Evolutionary conservation across 2,888 invertebrate genomes (phyloP).

Genomic region (Drosophila antonietae): DNA sequence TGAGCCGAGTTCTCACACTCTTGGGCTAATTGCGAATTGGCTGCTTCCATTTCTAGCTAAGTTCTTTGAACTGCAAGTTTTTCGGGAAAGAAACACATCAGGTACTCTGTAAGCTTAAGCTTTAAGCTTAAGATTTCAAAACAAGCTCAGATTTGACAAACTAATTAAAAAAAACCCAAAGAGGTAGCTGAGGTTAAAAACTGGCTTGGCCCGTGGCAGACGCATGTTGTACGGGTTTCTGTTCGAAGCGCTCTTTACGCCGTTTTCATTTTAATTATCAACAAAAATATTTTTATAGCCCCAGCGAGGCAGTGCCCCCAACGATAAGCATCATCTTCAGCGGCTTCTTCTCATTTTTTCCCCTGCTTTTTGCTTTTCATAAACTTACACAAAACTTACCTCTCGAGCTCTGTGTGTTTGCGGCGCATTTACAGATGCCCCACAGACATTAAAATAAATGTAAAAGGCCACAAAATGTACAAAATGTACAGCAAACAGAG

Average conservation of each 20-base stretch:
- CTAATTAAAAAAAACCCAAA: constrained; percentile 61
- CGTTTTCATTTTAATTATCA: constrained; percentile 80
- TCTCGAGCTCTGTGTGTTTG: constrained; percentile 28
- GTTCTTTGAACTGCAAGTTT: constrained; percentile 63
- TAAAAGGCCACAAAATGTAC: constrained; percentile 69
- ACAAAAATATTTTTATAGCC: constrained; percentile 75
- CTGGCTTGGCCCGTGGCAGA: constrained; percentile 82
- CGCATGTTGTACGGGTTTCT: constrained; percentile 69
- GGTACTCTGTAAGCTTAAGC: constrained; percentile 37
- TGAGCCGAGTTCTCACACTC: constrained; percentile 12
- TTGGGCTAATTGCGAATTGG: constrained; percentile 45
- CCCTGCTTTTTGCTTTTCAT: constrained; percentile 26
- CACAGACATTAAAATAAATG: constrained; percentile 71
- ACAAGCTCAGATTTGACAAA: constrained; percentile 40
- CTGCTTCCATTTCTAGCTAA: constrained; percentile 20
- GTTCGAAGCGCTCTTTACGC: constrained; percentile 38
- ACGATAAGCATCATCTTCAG: constrained; percentile 57
- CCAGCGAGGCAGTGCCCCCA: constrained; percentile 36
- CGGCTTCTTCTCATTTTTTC: background rate
- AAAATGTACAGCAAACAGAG: constrained; percentile 25
- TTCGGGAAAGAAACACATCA: constrained; percentile 26
- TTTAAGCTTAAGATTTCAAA: constrained; percentile 47
- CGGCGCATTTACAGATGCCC: constrained; percentile 72
- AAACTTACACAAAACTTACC: constrained; percentile 57
- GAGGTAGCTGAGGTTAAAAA: constrained; percentile 49